Evolutionary conservation across 1,140 invertebrate species (phyloP).

Genomic region (Pogonognathellus flavescens): DNA sequence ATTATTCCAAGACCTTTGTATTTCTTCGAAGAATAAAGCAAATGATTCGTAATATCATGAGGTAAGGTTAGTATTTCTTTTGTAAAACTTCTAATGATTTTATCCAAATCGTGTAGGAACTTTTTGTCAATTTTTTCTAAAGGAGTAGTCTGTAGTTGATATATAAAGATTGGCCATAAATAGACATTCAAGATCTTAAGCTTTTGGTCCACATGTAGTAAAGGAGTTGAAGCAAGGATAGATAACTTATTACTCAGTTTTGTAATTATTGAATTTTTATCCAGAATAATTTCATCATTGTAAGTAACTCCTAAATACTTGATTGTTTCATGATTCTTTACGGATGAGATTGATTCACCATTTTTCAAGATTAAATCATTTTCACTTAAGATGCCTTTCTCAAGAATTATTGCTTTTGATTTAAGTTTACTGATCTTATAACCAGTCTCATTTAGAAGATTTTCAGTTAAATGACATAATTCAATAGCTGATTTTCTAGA

Average conservation of each 20-base stretch:
- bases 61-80: not conserved
- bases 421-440: not conserved
- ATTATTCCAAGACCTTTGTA: not conserved
- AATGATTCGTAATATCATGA: not conserved
- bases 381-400: not conserved
- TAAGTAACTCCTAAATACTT: conserved; percentile 28
- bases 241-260: not conserved
- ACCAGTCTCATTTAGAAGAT: not conserved
- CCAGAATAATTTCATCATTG: not conserved
- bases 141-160: not conserved
- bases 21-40: not conserved
- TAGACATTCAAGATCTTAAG: not conserved
- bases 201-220: conserved; percentile 10
- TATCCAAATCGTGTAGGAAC: not conserved
- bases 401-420: not conserved
- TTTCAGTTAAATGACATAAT: not conserved
- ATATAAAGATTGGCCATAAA: not conserved
- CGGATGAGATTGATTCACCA: not conserved
- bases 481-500: not conserved
- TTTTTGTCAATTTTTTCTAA: not conserved
- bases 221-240: not conserved
- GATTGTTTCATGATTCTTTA: not conserved
- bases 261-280: not conserved
- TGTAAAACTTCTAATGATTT: not conserved
- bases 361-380: not conserved